phyloP scores from a whole-genome alignment of 1,140 invertebrate species.

The Cherax quadricarinatus region DNA sequence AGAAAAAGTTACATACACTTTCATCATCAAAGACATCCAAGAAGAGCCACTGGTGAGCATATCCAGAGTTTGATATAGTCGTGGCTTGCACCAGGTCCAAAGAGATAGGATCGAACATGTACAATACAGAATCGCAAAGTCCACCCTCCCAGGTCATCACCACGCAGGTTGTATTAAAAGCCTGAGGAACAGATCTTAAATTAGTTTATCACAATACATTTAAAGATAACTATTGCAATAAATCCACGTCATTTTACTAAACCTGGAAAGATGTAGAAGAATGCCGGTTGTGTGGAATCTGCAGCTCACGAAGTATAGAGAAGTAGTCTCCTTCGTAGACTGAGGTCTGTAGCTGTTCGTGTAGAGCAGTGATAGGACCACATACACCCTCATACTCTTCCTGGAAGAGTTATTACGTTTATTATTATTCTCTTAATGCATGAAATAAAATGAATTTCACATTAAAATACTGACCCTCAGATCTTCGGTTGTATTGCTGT shows the following conservation, averaged over 20 bases:
- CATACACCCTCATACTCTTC: background rate
- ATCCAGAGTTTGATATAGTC: background rate
- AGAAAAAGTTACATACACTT: background rate
- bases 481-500: background rate
- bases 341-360: background rate
- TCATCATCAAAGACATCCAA: background rate
- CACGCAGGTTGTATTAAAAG: background rate
- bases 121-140: background rate
- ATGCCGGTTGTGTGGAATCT: background rate
- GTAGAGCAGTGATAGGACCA: background rate
- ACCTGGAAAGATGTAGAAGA: constrained; percentile 3
- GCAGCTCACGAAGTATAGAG: background rate
- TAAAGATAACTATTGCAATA: too few species aligned
- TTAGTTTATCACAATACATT: too few species aligned
- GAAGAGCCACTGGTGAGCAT: background rate
- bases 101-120: background rate
- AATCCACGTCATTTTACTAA: too few species aligned
- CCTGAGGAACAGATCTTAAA: background rate
- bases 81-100: background rate
- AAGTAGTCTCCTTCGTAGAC: background rate
- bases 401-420: background rate
- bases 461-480: background rate
- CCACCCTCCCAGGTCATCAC: background rate
- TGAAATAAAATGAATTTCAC: too few species aligned
- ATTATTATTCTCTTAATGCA: too few species aligned